Evolutionary conservation across 2,888 invertebrate genomes (phyloP), one percentile per base, ranked within the genome.

Genomic region (Chrysina gloriosa): DNA sequence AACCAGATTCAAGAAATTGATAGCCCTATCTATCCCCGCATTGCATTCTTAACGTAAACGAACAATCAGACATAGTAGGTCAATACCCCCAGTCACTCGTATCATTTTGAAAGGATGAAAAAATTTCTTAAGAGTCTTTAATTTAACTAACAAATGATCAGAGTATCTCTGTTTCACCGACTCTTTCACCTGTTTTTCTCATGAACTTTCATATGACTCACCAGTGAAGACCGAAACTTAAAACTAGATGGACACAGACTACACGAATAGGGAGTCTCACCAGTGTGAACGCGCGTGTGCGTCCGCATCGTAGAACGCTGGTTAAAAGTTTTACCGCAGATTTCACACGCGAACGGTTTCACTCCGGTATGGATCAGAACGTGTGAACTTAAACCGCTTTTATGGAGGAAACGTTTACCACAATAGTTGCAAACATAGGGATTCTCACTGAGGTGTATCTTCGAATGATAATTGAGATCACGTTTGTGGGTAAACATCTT

Each of bases 281-380:
- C 65, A 7, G 50, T 50, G 16, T 65, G 65, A 11, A 39, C 39
- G 11, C 50, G 11, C 52, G 39, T 65, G 19, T 65, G 65, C 0
- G 14, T n/a, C 0, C n/a, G 36, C 7, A 65, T 36, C 9, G n/a
- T 19, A 7, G 52, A 27, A 6, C 21, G 25, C 25, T 65, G 50
- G 6, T 19, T 42, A 25, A 50, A 52, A n/a, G 9, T 36, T 29
- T 50, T 52, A 21, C 21, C 39, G 7, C 65, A 65, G 5, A 50
- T 16, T 9, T 39, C 11, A 11, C 65, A 65, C 11, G 23, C 27
- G 34, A 39, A 65, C 3, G 52, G 65, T 39, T 65, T 65, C 4
- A 14, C 50, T 2, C 36, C 65, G 0, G 65, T 50, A 25, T 65
- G 65, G 6, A 42, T 52, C 6, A 16, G 11, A 1, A 39, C 14